Base-by-base conservation (phyloP, 2,888 invertebrate species). In the Drosophila pullipes region DNA sequence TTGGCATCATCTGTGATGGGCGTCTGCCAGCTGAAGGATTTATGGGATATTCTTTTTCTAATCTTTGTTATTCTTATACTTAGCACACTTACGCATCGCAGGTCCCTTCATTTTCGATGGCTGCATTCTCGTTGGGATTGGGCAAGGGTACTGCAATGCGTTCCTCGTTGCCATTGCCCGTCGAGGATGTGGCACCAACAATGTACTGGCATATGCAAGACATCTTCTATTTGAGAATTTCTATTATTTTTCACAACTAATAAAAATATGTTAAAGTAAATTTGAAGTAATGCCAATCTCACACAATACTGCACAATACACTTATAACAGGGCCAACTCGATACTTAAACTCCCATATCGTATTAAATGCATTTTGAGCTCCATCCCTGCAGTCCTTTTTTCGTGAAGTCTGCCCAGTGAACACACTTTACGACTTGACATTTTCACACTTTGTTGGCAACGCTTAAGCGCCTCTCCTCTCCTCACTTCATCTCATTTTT, bases 381-480 rank as follows among this genome's bases (percentile, higher is more conserved):
- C 57, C 37, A 35, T 37, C 5, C 31, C 11, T 7, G 39, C 33
- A 2, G 47, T 39, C 35, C 16, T 25, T 39, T 31, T n/a, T 58
- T 16, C 35, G n/a, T 41, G 44, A n/a, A 55, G 10, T 53, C 52
- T 58, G 64, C 50, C 67, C 70, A 53, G 65, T 70, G 79, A 78
- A 85, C 90, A 83, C 78, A 85, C 77, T 88, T 88, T 91, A 90
- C 92, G 92, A 92, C 92, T 91, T 92, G 92, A 91, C 91, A 91
- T 91, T 92, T 92, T 92, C 92, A 92, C 92, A 92, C 92, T 91
- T 92, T 92, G 92, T 83, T 92, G 89, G 84, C 78, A 78, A 71
- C 63, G 81, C 61, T 82, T 37, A 30, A 9, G 10, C 47, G 22
- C 16, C 47, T 47, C 22, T 47, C 7, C 47, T 47, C 47, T 13